A percentile compares a stretch with the other conserved stretches of the same genome.
These are phyloP conservation scores for Drusus annulatus DNA, from an alignment of 1,140 invertebrate species.

Conservation along the genomic window DNA sequence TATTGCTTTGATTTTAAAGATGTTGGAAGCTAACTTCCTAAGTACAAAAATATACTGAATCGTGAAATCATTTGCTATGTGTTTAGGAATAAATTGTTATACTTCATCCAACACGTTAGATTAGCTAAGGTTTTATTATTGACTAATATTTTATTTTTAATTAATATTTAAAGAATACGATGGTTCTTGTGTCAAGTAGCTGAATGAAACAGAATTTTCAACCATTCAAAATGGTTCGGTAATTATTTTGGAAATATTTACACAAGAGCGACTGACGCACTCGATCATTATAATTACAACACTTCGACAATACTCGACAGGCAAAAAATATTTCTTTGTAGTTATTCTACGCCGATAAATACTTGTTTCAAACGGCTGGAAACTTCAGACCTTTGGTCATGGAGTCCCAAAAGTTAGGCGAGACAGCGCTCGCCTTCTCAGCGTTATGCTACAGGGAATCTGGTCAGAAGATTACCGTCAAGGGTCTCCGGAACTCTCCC, in stretches of 20 bases:
- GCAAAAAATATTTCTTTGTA: background rate
- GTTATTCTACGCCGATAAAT: background rate
- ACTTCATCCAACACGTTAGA: too few species aligned
- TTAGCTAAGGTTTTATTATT: background rate
- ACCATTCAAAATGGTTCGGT: slow-evolving; percentile 3
- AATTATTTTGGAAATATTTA: background rate
- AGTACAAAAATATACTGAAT: too few species aligned
- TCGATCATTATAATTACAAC: background rate
- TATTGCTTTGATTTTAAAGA: too few species aligned
- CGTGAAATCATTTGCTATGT: too few species aligned
- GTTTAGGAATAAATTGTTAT: too few species aligned
- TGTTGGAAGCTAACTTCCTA: too few species aligned
- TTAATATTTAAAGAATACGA: background rate
- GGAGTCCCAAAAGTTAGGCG: slow-evolving; percentile 17
- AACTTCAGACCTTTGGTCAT: slow-evolving; percentile 26
- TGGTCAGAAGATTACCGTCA: slow-evolving; percentile 92
- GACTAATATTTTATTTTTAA: background rate
- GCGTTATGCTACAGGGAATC: slow-evolving; percentile 64
- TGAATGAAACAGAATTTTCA: background rate
- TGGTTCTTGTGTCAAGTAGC: background rate
- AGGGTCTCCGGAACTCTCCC: slow-evolving; percentile 81
- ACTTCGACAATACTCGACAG: background rate
- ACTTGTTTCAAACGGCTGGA: slow-evolving; percentile 33
- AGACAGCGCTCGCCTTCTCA: slow-evolving; percentile 15
- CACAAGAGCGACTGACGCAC: background rate